Percentiles rank a stretch among this genome's conserved stretches.
phyloP scores from a whole-genome alignment of 2,888 invertebrate species.

The Cybosia mesomella region DNA sequence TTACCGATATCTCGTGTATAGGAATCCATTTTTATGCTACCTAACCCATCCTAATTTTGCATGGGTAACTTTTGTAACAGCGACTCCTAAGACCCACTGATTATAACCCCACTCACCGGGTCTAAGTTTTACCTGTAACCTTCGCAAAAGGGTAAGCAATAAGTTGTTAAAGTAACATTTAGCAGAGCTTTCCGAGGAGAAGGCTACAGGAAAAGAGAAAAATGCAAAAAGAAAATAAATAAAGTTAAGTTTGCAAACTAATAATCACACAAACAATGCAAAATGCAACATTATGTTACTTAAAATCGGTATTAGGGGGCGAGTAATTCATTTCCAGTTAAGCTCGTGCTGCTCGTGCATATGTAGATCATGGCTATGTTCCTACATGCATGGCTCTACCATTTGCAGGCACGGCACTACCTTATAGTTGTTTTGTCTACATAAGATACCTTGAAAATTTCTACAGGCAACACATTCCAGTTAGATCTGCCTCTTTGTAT shows the following conservation, averaged over 20 bases:
- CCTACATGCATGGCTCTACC: neutral
- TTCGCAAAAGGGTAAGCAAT: neutral
- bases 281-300: no score
- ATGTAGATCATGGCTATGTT: neutral
- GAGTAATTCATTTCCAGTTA: neutral
- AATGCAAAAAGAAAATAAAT: neutral
- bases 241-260: neutral
- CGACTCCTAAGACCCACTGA: no score
- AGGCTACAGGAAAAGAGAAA: neutral
- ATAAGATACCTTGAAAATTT: no score
- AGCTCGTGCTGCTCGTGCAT: fast-evolving
- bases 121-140: neutral
- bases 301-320: neutral
- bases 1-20: neutral
- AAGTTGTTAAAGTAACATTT: neutral
- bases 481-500: constrained; percentile 25
- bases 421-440: no score
- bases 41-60: neutral
- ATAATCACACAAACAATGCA: neutral
- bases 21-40: neutral
- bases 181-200: neutral
- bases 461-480: constrained; percentile 28
- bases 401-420: no score
- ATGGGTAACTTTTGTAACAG: neutral
- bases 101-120: neutral